Conservation (phyloP, 1,140 invertebrate species). For the Zophobas atratus region DNA sequence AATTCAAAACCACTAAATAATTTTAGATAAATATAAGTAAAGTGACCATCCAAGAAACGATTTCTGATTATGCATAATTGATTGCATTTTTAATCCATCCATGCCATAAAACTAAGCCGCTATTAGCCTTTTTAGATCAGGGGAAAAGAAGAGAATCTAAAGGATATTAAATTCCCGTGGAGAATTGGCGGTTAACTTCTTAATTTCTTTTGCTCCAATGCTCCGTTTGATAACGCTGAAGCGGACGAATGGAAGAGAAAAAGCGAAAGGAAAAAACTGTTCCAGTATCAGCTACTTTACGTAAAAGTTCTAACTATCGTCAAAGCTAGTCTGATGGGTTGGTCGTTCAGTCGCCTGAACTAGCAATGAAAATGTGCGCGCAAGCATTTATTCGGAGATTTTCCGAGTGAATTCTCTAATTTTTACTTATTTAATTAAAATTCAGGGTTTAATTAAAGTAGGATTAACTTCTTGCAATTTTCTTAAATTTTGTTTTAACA, state of each 20-base stretch:
- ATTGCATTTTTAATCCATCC: constrained; percentile 53
- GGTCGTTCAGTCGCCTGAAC: neutral
- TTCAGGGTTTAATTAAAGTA: constrained; percentile 51
- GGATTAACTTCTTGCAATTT: constrained; percentile 36
- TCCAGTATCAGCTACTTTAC: constrained; percentile 2
- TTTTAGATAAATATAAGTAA: no score
- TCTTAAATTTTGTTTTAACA: constrained; percentile 26
- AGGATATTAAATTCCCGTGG: constrained; percentile 51
- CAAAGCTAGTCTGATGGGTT: neutral
- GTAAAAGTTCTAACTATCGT: constrained; percentile 20
- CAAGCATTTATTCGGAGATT: constrained; percentile 10
- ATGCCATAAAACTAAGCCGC: constrained; percentile 54
- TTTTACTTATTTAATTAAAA: constrained; percentile 51
- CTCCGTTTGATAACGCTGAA: constrained; percentile 44
- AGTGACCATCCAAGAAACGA: neutral
- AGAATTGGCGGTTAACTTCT: constrained; percentile 51
- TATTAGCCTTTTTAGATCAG: constrained; percentile 45
- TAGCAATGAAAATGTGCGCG: constrained; percentile 13
- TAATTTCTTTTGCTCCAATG: constrained; percentile 50
- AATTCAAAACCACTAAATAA: no score
- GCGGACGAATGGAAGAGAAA: constrained; percentile 24
- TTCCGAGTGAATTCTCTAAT: constrained; percentile 39
- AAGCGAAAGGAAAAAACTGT: constrained; percentile 18
- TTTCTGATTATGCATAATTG: constrained; percentile 54
- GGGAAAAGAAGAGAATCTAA: constrained; percentile 43